These are phyloP conservation scores for Urocitellus parryii DNA, from an alignment of 2,113 vertebrate genomes.

Conservation along the genomic window DNA sequence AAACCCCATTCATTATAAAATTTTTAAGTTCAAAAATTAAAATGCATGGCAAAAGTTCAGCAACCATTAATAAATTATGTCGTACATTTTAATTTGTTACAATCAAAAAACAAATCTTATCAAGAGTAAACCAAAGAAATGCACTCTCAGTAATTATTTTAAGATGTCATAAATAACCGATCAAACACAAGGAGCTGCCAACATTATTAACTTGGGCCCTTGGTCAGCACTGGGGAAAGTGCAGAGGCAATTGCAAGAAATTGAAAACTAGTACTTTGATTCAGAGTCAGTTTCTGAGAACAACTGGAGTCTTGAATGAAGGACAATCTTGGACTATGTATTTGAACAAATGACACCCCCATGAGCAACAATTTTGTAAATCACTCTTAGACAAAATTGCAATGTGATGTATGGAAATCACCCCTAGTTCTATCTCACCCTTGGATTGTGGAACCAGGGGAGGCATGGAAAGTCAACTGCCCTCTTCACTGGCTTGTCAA, in stretches of 20 bases:
- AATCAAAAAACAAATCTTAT: slow-evolving; percentile 31
- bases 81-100: neutral
- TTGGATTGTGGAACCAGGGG: neutral
- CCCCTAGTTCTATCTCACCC: neutral
- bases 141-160: slow-evolving; percentile 42
- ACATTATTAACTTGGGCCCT: neutral
- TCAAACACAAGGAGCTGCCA: neutral
- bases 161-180: neutral
- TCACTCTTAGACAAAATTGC: slow-evolving; percentile 1
- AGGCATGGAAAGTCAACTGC: neutral
- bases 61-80: neutral
- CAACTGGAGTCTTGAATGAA: neutral
- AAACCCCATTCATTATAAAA: neutral
- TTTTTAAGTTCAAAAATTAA: slow-evolving; percentile 42
- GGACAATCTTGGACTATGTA: neutral
- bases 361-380: slow-evolving; percentile 56
- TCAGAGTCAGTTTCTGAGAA: neutral
- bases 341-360: slow-evolving; percentile 33
- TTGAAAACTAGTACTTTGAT: slow-evolving; percentile 50
- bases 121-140: slow-evolving; percentile 34
- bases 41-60: slow-evolving; percentile 29
- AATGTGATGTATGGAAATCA: neutral
- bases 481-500: neutral
- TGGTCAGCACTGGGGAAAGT: neutral
- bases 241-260: neutral